A percentile compares a stretch with the other conserved stretches of the same genome.
Evolutionary conservation across 2,888 invertebrate genomes (phyloP).

Genomic region (Zaprionus obscuricornis): DNA sequence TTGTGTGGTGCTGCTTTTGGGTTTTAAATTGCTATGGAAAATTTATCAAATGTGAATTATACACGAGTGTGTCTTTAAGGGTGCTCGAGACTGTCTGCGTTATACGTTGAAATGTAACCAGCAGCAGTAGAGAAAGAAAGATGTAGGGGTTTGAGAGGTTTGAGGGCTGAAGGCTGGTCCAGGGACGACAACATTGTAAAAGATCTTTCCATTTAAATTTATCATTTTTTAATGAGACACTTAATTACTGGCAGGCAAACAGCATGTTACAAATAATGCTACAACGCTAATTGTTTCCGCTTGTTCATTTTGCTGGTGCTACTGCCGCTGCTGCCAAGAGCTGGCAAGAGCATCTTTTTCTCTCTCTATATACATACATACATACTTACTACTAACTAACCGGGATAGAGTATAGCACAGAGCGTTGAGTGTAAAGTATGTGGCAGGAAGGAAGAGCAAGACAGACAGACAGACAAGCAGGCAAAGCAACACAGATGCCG

Average conservation of each 20-base stretch:
- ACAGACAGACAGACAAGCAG: constrained; percentile 11
- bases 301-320: constrained; percentile 65
- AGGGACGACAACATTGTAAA: constrained; percentile 31
- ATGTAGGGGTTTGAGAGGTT: too few relatives aligned
- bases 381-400: too few relatives aligned
- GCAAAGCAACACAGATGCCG: constrained; percentile 28
- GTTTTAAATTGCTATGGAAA: neutral
- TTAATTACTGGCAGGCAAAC: constrained; percentile 69
- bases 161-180: constrained; percentile 23
- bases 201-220: constrained; percentile 75
- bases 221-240: constrained; percentile 78
- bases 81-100: constrained; percentile 37
- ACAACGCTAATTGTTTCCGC: constrained; percentile 77
- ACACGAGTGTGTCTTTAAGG: constrained; percentile 33
- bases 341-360: constrained; percentile 13
- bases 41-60: constrained; percentile 22
- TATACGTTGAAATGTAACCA: neutral
- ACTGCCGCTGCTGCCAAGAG: constrained; percentile 12
- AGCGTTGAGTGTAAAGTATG: too few relatives aligned
- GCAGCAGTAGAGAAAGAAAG: constrained; percentile 45
- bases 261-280: constrained; percentile 76
- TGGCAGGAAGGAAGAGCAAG: too few relatives aligned
- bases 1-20: too few relatives aligned
- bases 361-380: too few relatives aligned
- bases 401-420: constrained; percentile 12